Base-by-base conservation (phyloP, 2,113 vertebrate genomes). In the Tinamus guttatus region DNA sequence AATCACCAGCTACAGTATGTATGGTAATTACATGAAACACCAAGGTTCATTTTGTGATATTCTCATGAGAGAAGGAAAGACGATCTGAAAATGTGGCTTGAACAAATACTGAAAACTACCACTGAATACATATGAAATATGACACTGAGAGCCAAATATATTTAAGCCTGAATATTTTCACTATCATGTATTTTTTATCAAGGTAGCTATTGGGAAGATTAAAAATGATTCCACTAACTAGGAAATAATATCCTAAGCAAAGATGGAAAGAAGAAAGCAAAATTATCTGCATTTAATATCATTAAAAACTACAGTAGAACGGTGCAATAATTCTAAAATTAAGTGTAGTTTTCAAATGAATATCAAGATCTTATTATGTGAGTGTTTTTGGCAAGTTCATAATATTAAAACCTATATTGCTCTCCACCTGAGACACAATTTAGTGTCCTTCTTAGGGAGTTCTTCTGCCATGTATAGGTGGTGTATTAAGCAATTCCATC, bases 311-410 rank as follows among this genome's bases (percentile, higher is more conserved):
- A 54, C 3, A 43, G 10, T 22, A 65, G 5, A 78, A 65, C 27
- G 68, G 4, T 71, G 7, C 6, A 74, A 41, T 62, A 19, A 11
- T 6, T 75, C 54, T 54, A 41, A 74, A 63, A 85, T 67, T 82
- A 67, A 5, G 18, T 67, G 56, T 0, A 4, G 2, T 85, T 87
- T 71, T 60, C 24, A 45, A 91, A 78, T 54, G 2, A 89, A 81
- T 75, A 54, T 28, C 2, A 54, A 63, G 7, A 34, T 9, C 10
- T 81, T 20, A 51, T 36, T 58, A 67, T 11, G 54, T 11, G 32
- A 54, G 1, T 21, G 12, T 56, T 81, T 70, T 41, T 85, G 43
- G 7, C 17, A 93, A 81, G 3, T 7, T 11, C 0, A 0, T 47
- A 85, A 49, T 3, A 45, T 4, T 59, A 59, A 60, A 71, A 28